Conservation (phyloP, 2,797 vertebrate species). For the Potorous gilbertii region DNA sequence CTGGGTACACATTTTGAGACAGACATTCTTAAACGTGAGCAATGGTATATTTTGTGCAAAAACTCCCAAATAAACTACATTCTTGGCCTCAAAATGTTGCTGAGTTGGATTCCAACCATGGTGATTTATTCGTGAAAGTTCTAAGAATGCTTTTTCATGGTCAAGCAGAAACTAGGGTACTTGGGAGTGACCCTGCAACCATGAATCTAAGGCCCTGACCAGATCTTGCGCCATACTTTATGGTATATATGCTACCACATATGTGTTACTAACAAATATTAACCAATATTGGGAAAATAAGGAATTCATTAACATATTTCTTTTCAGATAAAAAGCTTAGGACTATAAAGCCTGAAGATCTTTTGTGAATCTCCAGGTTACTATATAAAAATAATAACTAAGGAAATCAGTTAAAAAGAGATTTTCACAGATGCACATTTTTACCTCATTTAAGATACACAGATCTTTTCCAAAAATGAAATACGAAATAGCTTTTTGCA, state of each 20-base stretch:
- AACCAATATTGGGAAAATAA: background rate
- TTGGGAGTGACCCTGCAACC: background rate
- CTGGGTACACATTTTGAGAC: background rate
- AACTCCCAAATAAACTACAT: background rate
- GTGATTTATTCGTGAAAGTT: background rate
- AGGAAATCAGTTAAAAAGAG: background rate
- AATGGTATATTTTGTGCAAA: background rate
- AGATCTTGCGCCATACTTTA: background rate
- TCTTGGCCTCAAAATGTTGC: background rate
- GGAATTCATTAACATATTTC: background rate
- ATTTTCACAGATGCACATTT: background rate
- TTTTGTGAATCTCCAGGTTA: constrained; percentile 4
- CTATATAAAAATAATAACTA: background rate
- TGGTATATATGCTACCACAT: constrained; percentile 8
- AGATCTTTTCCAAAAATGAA: background rate
- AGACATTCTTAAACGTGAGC: background rate
- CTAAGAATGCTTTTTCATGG: background rate
- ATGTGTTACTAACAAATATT: background rate
- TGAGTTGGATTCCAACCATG: background rate
- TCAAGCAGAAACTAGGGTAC: background rate
- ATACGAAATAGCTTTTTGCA: constrained; percentile 5
- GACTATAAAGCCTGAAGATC: background rate
- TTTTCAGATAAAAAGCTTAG: background rate
- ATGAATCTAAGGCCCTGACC: background rate
- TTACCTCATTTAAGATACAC: background rate